A percentile compares a stretch with the other conserved stretches of the same genome.
These are phyloP conservation scores for Haemorhous mexicanus DNA, from an alignment of 2,113 vertebrate species.

Conservation along the genomic window DNA sequence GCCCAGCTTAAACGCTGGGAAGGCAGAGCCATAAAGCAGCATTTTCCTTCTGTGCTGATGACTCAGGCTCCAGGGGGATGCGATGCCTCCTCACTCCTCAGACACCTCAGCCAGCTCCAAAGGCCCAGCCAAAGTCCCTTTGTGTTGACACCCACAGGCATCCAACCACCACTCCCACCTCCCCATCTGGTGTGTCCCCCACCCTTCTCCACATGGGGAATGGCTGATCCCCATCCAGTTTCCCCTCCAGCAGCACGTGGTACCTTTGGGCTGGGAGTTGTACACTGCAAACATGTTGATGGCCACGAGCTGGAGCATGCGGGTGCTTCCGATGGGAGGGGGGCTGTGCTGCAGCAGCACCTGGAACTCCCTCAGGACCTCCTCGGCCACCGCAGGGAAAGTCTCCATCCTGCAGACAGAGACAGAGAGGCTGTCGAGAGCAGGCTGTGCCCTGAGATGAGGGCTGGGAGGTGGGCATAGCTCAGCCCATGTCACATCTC, in stretches of 20 bases:
- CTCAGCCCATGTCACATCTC: background rate
- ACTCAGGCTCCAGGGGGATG: background rate
- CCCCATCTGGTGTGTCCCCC: slow-evolving; percentile 9
- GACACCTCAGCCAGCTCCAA: background rate
- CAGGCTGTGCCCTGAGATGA: background rate
- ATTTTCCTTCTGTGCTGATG: background rate
- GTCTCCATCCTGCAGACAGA: slow-evolving; percentile 90
- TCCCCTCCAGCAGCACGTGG: background rate
- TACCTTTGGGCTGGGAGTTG: slow-evolving; percentile 89
- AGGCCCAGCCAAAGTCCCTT: background rate
- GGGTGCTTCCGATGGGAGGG: slow-evolving; percentile 85
- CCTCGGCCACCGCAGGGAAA: slow-evolving; percentile 84
- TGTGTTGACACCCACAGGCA: slow-evolving; percentile 30
- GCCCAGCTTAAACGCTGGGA: background rate
- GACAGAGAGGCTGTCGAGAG: background rate
- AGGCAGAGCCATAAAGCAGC: background rate
- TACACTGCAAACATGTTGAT: slow-evolving; percentile 99
- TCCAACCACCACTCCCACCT: slow-evolving; percentile 35
- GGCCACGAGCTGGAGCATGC: slow-evolving; percentile 93
- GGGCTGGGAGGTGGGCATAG: background rate
- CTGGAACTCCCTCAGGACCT: slow-evolving; percentile 90
- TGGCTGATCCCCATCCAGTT: background rate
- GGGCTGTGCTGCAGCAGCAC: slow-evolving; percentile 90
- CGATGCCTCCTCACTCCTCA: slow-evolving; percentile 28
- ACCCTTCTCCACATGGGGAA: background rate